Base-by-base conservation (phyloP, 2,797 vertebrate species). In the Lateolabrax maculatus region DNA sequence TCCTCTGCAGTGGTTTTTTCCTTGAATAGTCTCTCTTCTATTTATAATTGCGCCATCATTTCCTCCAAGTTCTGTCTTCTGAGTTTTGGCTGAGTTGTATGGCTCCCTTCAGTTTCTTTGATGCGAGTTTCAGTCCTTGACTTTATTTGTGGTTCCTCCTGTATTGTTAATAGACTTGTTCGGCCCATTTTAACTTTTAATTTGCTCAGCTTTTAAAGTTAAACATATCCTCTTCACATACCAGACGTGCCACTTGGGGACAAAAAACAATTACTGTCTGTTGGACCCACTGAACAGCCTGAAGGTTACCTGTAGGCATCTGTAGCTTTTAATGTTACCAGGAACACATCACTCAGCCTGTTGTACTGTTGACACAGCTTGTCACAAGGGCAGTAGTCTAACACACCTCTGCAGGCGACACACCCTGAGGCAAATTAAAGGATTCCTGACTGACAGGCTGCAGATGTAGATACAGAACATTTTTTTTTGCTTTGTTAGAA, bases 361-460 rank as follows among this genome's bases (percentile, higher is more conserved):
- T 21, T 53, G 34, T 19, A 46, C n/a, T 79, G 76, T 76, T 87
- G 81, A 76, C 81, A 75, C 13, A 76, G 21, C 62, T 53, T 39
- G 43, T n/a, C 44, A 48, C 61, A 44, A 56, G 48, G 68, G 29
- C 13, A n/a, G 48, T 60, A 55, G 63, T 43, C 71, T 60, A 46
- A 64, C 63, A 64, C 51, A 39, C 44, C 76, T 80, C 52, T 69
- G 77, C 67, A 51, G 48, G 46, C 4, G 60, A 73, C 84, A 81
- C 84, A 29, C 86, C 88, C 81, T 1, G 0, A 75, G 80, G 80
- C 68, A 43, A 67, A 80, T 71, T 15, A 79, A n/a, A 80, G 63
- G 65, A 68, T 71, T 21, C 29, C 41, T 75, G 80, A 6, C 23
- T 81, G 74, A 67, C 56, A 52, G 46, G 8, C 27, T 53, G 36